These are phyloP conservation scores for Alentia gelatinosa DNA, from an alignment of 2,888 invertebrate species.

Conservation along the genomic window DNA sequence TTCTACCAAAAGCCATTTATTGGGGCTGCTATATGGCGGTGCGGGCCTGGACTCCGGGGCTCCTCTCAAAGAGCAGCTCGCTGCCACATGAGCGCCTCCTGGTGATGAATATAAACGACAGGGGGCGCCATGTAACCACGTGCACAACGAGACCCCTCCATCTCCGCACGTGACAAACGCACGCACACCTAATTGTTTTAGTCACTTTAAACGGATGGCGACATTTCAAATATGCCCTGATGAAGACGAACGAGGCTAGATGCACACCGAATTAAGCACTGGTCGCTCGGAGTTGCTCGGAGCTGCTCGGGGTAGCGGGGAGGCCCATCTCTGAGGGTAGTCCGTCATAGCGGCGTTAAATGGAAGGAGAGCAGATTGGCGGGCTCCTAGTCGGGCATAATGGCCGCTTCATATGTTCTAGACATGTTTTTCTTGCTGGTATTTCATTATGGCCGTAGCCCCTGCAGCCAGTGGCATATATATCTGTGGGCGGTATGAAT, in stretches of 20 bases:
- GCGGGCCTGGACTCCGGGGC: too few species aligned
- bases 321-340: not conserved
- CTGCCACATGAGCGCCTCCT: not conserved
- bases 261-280: not conserved
- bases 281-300: not conserved
- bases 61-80: too few species aligned
- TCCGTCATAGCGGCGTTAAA: not conserved
- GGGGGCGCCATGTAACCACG: not conserved
- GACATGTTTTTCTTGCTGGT: not conserved
- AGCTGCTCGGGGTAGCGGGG: not conserved
- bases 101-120: not conserved
- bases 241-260: not conserved
- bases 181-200: not conserved
- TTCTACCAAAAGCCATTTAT: too few species aligned
- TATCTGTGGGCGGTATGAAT: not conserved
- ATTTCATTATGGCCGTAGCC: not conserved
- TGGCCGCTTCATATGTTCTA: not conserved
- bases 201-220: constrained; percentile 2
- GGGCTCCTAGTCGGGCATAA: not conserved
- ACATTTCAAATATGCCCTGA: not conserved
- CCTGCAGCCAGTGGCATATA: not conserved
- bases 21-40: not conserved
- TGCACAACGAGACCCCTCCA: not conserved
- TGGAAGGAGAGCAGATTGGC: not conserved
- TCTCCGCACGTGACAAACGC: not conserved